These are phyloP conservation scores for Fulica atra DNA, from an alignment of 2,113 vertebrate species.

Conservation along the genomic window DNA sequence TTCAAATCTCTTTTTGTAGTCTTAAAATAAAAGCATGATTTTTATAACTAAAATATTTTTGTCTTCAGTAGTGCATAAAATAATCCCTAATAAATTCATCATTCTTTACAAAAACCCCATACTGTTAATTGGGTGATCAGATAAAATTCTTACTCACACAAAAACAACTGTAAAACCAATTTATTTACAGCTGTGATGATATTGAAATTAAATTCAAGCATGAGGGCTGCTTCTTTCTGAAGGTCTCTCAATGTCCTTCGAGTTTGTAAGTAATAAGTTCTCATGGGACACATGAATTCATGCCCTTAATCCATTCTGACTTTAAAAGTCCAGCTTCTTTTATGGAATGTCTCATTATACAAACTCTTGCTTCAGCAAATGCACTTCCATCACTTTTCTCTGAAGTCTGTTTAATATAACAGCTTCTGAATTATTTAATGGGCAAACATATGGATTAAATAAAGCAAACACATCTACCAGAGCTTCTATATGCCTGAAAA, in stretches of 20 bases:
- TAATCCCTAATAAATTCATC: background rate
- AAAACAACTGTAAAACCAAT: background rate
- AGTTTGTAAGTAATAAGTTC: conserved; percentile 62
- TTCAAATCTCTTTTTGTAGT: background rate
- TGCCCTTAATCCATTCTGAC: conserved; percentile 64
- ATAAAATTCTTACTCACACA: background rate
- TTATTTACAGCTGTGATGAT: conserved; percentile 14
- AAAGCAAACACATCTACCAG: conserved; percentile 47
- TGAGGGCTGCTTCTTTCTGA: conserved; percentile 29
- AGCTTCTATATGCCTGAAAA: background rate
- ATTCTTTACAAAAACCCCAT: background rate
- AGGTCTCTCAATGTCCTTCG: conserved; percentile 47
- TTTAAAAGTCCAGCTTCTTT: conserved; percentile 60
- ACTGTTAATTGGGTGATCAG: background rate
- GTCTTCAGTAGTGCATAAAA: background rate
- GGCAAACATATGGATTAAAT: conserved; percentile 60
- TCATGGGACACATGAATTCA: conserved; percentile 60
- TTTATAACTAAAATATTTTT: background rate
- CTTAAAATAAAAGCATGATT: background rate
- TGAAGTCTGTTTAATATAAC: conserved; percentile 61
- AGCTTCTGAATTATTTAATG: conserved; percentile 65
- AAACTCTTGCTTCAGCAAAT: conserved; percentile 54
- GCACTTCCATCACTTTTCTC: conserved; percentile 52
- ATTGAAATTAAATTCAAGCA: background rate
- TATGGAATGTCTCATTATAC: conserved; percentile 50